Evolutionary conservation across 2,113 vertebrate species (phyloP), one percentile per base, ranked within the genome.

Genomic region (Otocyon megalotis): DNA sequence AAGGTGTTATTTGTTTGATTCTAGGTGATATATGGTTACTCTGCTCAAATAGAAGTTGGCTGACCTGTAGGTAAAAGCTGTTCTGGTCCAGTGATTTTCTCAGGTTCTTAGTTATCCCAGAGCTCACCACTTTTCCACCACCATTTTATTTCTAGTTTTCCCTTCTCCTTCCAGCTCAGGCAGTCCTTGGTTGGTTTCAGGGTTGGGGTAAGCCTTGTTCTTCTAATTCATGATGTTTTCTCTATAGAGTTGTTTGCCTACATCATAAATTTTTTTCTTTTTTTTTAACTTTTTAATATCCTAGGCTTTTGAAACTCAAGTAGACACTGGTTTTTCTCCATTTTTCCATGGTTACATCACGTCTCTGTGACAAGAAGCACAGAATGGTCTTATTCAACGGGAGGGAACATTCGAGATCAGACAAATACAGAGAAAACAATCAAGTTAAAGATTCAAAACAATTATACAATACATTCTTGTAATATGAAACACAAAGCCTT

Each of bases 271-370:
- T 82, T 88, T 53, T 43, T 54, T 86, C n/a, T 79, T 56, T 62
- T 30, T 65, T 30, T 65, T 65, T 28, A 13, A 65, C 62, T 30
- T 65, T 65, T 65, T 30, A 76, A 93, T 6, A 13, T 67, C 20
- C 28, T 83, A 30, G 24, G 28, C 67, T 88, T 87, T 77, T 82
- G n/a, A 88, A 95, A 77, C 65, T 94, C n/a, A 85, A 72, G 22
- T 24, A 26, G 28, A 54, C 43, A 76, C 13, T 54, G 2, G 6
- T 50, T 90, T 95, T 76, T 82, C 80, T 95, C 71, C 12, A 19
- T 74, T 90, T 86, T 86, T 53, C 90, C 86, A 81, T 11, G 65
- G 60, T 74, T 81, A 81, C 19, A 56, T 86, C 48, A 74, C 48
- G 86, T 97, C 24, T 77, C 69, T 58, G 2, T 93, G 86, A 81